phyloP scores from a whole-genome alignment of 2,113 vertebrate genomes.

The Ptychochromis oligacanthus region DNA sequence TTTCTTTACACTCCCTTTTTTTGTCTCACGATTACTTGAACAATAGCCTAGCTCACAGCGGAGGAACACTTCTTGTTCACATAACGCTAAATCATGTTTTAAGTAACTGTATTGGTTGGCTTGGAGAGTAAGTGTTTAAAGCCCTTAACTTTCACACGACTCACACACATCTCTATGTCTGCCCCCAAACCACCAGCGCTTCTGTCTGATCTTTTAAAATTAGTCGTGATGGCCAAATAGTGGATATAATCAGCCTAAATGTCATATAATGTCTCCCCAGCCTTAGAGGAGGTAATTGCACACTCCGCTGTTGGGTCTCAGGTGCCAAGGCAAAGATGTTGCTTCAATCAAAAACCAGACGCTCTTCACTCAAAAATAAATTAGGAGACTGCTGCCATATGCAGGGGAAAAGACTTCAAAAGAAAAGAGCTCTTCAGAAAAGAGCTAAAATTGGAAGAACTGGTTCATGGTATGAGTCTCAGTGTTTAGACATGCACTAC shows the following conservation, averaged over 20 bases:
- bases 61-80: neutral
- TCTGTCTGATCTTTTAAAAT: neutral
- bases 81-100: neutral
- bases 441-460: neutral
- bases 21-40: too few species aligned
- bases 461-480: neutral
- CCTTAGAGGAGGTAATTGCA: slow-evolving; percentile 15
- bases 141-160: neutral
- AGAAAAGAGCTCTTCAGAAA: neutral
- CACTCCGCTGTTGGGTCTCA: slow-evolving; percentile 3
- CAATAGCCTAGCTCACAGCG: too few species aligned
- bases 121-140: neutral
- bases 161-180: neutral
- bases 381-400: neutral
- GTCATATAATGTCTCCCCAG: slow-evolving; percentile 11
- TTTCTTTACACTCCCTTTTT: too few species aligned
- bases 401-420: neutral
- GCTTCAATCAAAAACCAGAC: slow-evolving; percentile 7
- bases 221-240: neutral
- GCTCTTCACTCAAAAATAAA: slow-evolving; percentile 4
- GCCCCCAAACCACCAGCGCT: neutral
- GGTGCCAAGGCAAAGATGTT: neutral
- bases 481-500: neutral
- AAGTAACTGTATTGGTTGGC: neutral
- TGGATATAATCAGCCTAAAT: slow-evolving; percentile 10